phyloP scores from a whole-genome alignment of 1,140 invertebrate genomes.

The Pseudachorutes palmiensis region DNA sequence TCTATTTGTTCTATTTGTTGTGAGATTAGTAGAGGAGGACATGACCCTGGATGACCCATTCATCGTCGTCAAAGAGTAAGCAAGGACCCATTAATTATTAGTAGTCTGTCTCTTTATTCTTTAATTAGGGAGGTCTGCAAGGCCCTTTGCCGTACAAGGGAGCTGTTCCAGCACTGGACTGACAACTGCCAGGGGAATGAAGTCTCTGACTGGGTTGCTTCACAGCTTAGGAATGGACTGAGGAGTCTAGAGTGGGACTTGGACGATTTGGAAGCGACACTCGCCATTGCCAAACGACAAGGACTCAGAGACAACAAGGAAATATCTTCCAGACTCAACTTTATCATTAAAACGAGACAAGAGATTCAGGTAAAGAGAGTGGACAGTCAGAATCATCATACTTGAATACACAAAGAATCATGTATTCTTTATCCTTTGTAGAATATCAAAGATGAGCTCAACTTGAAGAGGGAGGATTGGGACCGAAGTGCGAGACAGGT shows the following conservation, averaged over 20 bases:
- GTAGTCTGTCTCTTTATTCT: not conserved
- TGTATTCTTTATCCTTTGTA: no score
- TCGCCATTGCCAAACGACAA: conserved; percentile 38
- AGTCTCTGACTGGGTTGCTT: conserved; percentile 38
- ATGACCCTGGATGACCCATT: conserved; percentile 38
- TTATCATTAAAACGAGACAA: conserved; percentile 39
- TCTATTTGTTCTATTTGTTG: no score
- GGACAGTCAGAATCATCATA: not conserved
- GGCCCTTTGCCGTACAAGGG: conserved; percentile 35
- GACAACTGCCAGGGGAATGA: conserved; percentile 38
- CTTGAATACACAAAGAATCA: not conserved
- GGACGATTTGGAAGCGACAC: conserved; percentile 36
- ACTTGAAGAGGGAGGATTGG: conserved; percentile 38
- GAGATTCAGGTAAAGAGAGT: conserved; percentile 36
- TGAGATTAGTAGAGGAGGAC: not conserved
- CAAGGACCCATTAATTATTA: not conserved
- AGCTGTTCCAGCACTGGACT: conserved; percentile 38
- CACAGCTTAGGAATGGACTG: conserved; percentile 37
- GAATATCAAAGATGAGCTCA: conserved; percentile 38
- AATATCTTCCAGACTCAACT: conserved; percentile 38
- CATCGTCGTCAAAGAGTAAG: conserved; percentile 39
- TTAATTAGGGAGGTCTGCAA: conserved; percentile 36
- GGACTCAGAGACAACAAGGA: conserved; percentile 39
- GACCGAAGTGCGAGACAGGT: conserved; percentile 37
- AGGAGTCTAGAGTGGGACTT: conserved; percentile 37